phyloP scores from a whole-genome alignment of 2,113 vertebrate species.

The Anarhynchus alexandrinus region DNA sequence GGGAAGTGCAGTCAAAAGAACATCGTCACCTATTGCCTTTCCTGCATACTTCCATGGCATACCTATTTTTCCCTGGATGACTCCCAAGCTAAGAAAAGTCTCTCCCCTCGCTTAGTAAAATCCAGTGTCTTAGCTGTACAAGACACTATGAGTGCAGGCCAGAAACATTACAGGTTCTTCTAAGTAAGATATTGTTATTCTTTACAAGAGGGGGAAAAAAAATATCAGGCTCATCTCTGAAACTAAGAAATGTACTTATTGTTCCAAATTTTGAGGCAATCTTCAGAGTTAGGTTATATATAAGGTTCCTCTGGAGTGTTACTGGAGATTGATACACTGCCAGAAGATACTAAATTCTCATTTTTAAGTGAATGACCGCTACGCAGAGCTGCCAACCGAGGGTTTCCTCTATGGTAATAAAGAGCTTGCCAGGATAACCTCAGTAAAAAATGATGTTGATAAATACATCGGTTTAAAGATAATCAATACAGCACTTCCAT shows the following conservation, averaged over 20 bases:
- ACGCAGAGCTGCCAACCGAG: background rate
- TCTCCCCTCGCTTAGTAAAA: background rate
- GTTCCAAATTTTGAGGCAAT: constrained; percentile 1
- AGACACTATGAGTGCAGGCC: background rate
- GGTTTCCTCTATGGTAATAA: constrained; percentile 8
- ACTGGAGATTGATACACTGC: background rate
- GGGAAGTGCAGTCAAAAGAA: background rate
- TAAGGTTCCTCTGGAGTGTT: background rate
- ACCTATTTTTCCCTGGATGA: constrained; percentile 33
- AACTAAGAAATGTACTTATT: background rate
- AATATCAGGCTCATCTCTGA: background rate
- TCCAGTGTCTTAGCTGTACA: background rate
- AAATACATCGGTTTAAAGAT: background rate
- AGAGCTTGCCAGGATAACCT: constrained; percentile 26
- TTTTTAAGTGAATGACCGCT: constrained; percentile 28
- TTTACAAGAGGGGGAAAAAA: background rate
- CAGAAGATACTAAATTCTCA: constrained; percentile 37
- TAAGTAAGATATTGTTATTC: background rate
- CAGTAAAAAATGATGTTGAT: background rate
- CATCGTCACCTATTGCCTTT: constrained; percentile 12
- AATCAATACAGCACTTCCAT: constrained; percentile 8
- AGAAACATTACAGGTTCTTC: background rate
- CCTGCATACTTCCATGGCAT: constrained; percentile 1
- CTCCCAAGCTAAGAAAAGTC: background rate
- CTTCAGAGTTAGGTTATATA: background rate